Conservation (phyloP, 2,888 invertebrate species). For the Sesia bembeciformis region DNA sequence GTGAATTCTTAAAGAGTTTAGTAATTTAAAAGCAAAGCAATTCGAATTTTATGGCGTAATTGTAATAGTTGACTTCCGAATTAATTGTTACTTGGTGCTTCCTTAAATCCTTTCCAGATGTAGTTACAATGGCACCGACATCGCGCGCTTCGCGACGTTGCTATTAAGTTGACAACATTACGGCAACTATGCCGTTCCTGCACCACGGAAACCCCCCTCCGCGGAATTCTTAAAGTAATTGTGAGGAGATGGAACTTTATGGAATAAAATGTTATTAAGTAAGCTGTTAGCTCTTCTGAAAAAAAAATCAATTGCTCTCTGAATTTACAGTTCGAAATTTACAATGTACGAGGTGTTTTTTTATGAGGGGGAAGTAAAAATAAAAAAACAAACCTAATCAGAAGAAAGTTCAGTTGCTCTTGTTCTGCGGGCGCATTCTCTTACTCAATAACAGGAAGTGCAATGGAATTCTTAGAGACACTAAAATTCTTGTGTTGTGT, state of each 20-base stretch:
- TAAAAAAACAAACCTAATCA: constrained; percentile 45
- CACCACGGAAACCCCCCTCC: constrained; percentile 5
- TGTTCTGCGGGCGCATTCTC: constrained; percentile 32
- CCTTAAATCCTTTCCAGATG: constrained; percentile 32
- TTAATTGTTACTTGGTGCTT: constrained; percentile 2
- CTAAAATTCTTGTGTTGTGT: too few relatives aligned
- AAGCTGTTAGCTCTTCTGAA: too few relatives aligned
- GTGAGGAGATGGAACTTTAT: constrained; percentile 22
- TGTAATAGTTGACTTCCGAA: too few relatives aligned
- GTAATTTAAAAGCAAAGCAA: too few relatives aligned
- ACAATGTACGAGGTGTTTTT: neutral
- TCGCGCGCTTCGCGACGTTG: constrained; percentile 26
- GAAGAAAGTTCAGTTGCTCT: constrained; percentile 42
- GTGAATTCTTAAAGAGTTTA: too few relatives aligned
- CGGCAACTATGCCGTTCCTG: constrained; percentile 3
- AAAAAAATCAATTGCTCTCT: too few relatives aligned
- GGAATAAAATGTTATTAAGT: constrained; percentile 13
- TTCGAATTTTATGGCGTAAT: too few relatives aligned
- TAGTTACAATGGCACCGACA: constrained; percentile 51
- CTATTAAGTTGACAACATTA: constrained; percentile 34
- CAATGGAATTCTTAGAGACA: too few relatives aligned
- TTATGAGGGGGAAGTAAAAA: constrained; percentile 7
- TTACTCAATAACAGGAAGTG: constrained; percentile 23
- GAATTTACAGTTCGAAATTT: constrained; percentile 9
- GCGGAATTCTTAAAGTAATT: constrained; percentile 8